Percentiles rank a stretch among this genome's conserved stretches.
phyloP scores from a whole-genome alignment of 35 echinoderm and acorn worm genomes.

The Eucidaris tribuloides region DNA sequence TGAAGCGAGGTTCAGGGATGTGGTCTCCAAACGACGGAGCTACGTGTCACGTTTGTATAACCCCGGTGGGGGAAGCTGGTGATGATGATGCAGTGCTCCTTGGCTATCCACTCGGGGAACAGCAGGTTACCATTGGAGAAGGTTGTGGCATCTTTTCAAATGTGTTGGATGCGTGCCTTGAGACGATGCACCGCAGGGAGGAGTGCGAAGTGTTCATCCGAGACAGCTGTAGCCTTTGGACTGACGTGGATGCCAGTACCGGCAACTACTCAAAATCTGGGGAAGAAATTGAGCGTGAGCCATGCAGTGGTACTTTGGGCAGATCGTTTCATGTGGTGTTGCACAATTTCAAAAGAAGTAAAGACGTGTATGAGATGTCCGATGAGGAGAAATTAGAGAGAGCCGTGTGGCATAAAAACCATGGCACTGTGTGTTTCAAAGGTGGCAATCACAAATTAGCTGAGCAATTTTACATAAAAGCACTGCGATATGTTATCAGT shows the following conservation, averaged over 20 bases:
- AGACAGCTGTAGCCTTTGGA: neutral
- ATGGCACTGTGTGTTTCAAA: constrained; percentile 78
- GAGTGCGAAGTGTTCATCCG: constrained; percentile 17
- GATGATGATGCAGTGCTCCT: neutral
- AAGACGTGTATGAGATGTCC: constrained; percentile 60
- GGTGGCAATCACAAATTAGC: constrained; percentile 48
- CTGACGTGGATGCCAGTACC: neutral
- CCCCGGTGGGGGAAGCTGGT: neutral
- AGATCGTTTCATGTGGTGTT: constrained; percentile 21
- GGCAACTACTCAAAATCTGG: neutral
- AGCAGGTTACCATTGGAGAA: constrained; percentile 51
- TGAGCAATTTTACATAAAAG: constrained; percentile 68
- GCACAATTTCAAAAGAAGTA: constrained; percentile 44
- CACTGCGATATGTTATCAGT: constrained; percentile 58
- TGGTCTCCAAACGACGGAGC: constrained; percentile 76
- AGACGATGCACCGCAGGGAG: constrained; percentile 72
- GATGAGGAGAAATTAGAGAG: constrained; percentile 45
- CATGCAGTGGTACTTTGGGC: neutral
- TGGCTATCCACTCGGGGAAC: constrained; percentile 58
- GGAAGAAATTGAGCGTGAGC: neutral
- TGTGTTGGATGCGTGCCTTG: constrained; percentile 64
- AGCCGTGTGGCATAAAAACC: constrained; percentile 41
- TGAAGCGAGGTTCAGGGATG: constrained; percentile 53
- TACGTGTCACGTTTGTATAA: constrained; percentile 54
- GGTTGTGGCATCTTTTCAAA: constrained; percentile 49